Base-by-base conservation (phyloP, 2,113 vertebrate genomes). In the Camelus bactrianus region DNA sequence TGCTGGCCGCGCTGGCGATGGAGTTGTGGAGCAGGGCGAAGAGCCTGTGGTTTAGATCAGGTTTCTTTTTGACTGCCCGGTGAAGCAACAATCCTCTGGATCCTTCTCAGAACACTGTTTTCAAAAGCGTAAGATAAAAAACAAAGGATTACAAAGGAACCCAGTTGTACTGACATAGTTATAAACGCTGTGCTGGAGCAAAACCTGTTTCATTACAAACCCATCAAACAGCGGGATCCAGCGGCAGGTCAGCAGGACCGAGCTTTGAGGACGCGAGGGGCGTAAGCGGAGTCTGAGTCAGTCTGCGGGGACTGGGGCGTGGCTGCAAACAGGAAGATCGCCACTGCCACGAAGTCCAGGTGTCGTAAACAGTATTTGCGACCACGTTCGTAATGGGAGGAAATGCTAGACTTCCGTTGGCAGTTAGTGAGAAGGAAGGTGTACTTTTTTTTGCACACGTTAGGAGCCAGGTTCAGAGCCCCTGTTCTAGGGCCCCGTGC, bases 331-430 rank as follows among this genome's bases (percentile, higher is more conserved):
- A 73, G 69, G 80, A 28, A 15, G 50, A 14, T 30, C 28, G 70
- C 54, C 35, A 5, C 16, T 2, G 54, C 54, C 4, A 22, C 24
- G 8, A 6, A 3, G 81, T n/a, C 20, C 5, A 12, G 70, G 4
- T 12, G 60, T 60, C 1, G 1, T 20, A 2, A 1, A 0, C 28
- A 1, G 35, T 7, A 30, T 56, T 19, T 46, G 60, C 11, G 26
- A 20, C 28, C 56, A 35, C 8, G 0, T 26, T 35, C 3, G 5
- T 12, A 8, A 48, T 48, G 70, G 19, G 17, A 76, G 35, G 42
- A 35, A 3, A 15, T 4, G 35, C 38, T 28, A 8, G 28, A n/a
- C 28, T 32, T 22, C 56, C 64, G 67, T 26, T 1, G 28, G 42
- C 32, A 56, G 3, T 32, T 0, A 50, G 80, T 6, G 1, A 52